Percentiles rank a stretch among this genome's conserved stretches.
Conservation (phyloP, 2,888 invertebrate genomes). For the Oxyteleia sp. region DNA sequence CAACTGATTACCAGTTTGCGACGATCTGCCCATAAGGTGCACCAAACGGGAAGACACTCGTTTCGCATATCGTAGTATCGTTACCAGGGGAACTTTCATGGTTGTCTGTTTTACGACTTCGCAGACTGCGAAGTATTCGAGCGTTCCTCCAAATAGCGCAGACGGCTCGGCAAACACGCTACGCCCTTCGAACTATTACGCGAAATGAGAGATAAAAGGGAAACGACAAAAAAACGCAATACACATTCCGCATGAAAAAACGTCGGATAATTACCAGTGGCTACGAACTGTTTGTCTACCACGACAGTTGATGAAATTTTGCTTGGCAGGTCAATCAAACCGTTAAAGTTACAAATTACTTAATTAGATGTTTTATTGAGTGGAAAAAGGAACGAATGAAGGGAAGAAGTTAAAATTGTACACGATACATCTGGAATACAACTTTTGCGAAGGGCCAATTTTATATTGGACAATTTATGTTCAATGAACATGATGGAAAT, state of each 20-base stretch:
- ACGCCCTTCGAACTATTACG: constrained; percentile 64
- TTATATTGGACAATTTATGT: neutral
- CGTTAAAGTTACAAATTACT: constrained; percentile 58
- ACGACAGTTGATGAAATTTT: constrained; percentile 51
- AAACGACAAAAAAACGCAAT: constrained; percentile 45
- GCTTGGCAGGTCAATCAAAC: constrained; percentile 50
- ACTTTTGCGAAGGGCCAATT: neutral
- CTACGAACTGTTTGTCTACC: constrained; percentile 51
- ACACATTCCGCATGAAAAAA: constrained; percentile 43
- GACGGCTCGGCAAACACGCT: constrained; percentile 60
- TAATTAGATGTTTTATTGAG: constrained; percentile 57
- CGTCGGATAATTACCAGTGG: constrained; percentile 40
- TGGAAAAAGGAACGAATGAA: constrained; percentile 34
- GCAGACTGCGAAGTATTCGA: constrained; percentile 53
- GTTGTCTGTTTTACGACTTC: constrained; percentile 68
- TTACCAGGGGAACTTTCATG: too few relatives aligned
- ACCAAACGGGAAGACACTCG: too few relatives aligned
- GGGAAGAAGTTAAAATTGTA: neutral
- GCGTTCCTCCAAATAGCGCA: constrained; percentile 49
- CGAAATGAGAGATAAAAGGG: constrained; percentile 52
- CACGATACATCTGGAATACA: neutral
- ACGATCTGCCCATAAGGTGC: too few relatives aligned
- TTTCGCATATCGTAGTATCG: too few relatives aligned
- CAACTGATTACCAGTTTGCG: too few relatives aligned
- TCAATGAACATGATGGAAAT: neutral